A percentile compares a stretch with the other conserved stretches of the same genome.
Conservation (phyloP, 2,888 invertebrate species). For the Gonocerus acuteangulatus region DNA sequence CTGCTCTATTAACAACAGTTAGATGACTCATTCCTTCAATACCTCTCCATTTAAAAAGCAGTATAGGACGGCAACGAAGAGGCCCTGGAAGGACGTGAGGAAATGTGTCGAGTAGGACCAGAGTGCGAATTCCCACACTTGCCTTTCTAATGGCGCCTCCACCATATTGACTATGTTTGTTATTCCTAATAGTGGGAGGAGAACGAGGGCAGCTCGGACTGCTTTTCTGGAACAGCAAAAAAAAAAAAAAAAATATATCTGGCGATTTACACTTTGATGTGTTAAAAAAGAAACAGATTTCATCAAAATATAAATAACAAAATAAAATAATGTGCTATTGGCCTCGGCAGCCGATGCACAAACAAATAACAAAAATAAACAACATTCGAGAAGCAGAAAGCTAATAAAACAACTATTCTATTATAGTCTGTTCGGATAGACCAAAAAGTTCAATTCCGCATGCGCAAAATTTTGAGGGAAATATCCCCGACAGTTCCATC, state of each 20-base stretch:
- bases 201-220: conserved; percentile 66
- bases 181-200: conserved; percentile 72
- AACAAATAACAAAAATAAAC: background rate
- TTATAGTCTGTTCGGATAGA: too few relatives aligned
- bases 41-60: conserved; percentile 59
- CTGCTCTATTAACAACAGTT: too few relatives aligned
- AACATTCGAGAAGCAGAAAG: too few relatives aligned
- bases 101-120: conserved; percentile 76
- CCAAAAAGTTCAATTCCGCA: too few relatives aligned
- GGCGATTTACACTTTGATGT: background rate
- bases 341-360: too few relatives aligned
- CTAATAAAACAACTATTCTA: too few relatives aligned
- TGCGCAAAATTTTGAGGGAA: too few relatives aligned
- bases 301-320: background rate
- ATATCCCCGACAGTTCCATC: too few relatives aligned
- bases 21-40: too few relatives aligned
- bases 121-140: conserved; percentile 61
- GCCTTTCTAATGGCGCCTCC: conserved; percentile 58
- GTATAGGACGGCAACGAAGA: conserved; percentile 55
- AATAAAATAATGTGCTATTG: background rate
- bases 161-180: conserved; percentile 68
- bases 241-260: conserved; percentile 4
- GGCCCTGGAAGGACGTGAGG: conserved; percentile 67
- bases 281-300: background rate
- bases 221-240: conserved; percentile 65